phyloP scores from a whole-genome alignment of 2,113 vertebrate species.

The Epinephelus cyanopodus region DNA sequence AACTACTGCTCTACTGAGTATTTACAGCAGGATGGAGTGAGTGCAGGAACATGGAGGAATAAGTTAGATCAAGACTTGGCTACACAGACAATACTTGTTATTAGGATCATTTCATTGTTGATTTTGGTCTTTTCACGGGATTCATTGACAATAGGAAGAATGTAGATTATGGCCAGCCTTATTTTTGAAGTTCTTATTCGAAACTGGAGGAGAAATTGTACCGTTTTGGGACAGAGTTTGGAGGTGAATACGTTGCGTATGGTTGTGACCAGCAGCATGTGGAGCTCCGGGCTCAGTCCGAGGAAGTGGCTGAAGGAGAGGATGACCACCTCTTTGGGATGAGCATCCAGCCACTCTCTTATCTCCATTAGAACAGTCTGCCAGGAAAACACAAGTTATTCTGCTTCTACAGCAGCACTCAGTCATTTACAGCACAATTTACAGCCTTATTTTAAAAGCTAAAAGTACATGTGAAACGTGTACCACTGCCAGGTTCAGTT shows the following conservation, averaged over 20 bases:
- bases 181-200: not conserved
- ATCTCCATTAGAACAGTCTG: constrained; percentile 85
- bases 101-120: not conserved
- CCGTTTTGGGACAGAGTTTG: constrained; percentile 84
- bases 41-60: not conserved
- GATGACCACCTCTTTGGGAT: constrained; percentile 85
- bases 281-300: constrained; percentile 81
- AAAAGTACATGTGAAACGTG: not conserved
- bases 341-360: constrained; percentile 83
- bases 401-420: not conserved
- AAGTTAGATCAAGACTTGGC: not conserved
- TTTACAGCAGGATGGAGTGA: not conserved
- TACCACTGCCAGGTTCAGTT: not conserved
- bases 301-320: constrained; percentile 87
- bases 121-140: not conserved
- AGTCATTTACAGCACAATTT: not conserved
- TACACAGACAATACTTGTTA: not conserved
- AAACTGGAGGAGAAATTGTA: constrained; percentile 30
- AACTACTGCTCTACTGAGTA: not conserved
- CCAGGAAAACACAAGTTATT: constrained; percentile 25
- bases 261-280: constrained; percentile 78
- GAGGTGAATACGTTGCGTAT: constrained; percentile 81
- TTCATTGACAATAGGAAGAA: not conserved
- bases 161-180: not conserved
- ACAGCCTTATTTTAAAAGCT: not conserved